phyloP scores from a whole-genome alignment of 2,888 invertebrate species.

The Cephus spinipes region DNA sequence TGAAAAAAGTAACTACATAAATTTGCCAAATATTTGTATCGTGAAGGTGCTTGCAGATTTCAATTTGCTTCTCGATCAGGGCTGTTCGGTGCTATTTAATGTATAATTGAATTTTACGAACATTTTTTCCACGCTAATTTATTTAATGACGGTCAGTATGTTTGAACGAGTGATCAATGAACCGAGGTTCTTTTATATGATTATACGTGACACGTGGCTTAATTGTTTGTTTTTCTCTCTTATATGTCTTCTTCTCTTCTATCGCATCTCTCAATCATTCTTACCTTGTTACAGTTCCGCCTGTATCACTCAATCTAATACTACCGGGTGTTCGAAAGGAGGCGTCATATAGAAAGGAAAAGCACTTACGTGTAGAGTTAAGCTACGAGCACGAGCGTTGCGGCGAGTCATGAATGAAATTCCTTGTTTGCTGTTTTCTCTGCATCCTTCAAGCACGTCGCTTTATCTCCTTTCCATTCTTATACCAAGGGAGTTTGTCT shows the following conservation, averaged over 20 bases:
- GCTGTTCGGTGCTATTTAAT: not conserved
- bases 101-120: not conserved
- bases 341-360: too few species aligned
- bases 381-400: not conserved
- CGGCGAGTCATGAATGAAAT: too few species aligned
- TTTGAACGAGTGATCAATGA: not conserved
- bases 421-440: not conserved
- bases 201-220: not conserved
- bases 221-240: not conserved
- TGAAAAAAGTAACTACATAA: not conserved
- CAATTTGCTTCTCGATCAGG: not conserved
- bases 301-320: too few species aligned
- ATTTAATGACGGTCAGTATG: not conserved
- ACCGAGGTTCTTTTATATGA: not conserved
- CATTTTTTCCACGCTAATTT: not conserved
- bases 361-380: too few species aligned
- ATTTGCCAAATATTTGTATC: not conserved
- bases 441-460: not conserved
- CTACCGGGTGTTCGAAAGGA: too few species aligned
- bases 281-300: not conserved
- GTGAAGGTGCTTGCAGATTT: not conserved
- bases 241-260: not conserved
- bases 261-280: not conserved
- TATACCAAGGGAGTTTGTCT: not conserved
- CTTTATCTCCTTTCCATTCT: not conserved